phyloP scores from a whole-genome alignment of 2,888 invertebrate species.

The Panorpa germanica region DNA sequence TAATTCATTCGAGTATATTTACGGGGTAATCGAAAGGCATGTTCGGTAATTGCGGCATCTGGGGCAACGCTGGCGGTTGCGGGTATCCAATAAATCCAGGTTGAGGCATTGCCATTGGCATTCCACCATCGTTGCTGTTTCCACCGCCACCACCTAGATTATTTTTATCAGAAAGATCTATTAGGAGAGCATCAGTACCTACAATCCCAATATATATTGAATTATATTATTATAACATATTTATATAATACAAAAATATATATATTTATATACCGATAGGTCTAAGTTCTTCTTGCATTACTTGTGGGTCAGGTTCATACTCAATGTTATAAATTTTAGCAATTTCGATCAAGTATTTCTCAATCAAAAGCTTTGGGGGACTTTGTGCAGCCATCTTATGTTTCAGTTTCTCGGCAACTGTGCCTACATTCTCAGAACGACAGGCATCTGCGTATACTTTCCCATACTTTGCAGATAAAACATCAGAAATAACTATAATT shows the following conservation, averaged over 20 bases:
- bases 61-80: conserved; percentile 42
- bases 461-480: conserved; percentile 82
- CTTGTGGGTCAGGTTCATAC: conserved; percentile 87
- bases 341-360: conserved; percentile 86
- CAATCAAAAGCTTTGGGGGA: conserved; percentile 87
- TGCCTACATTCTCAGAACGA: conserved; percentile 72
- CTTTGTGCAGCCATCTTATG: conserved; percentile 88
- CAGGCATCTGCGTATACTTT: conserved; percentile 84
- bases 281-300: conserved; percentile 55
- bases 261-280: conserved; percentile 19
- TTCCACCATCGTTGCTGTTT: too few relatives aligned
- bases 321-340: conserved; percentile 88
- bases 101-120: conserved; percentile 39
- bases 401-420: conserved; percentile 77
- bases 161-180: conserved; percentile 42
- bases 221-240: conserved; percentile 12
- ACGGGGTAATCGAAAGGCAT: conserved; percentile 50
- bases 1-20: conserved; percentile 14
- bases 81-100: conserved; percentile 73
- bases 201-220: too few relatives aligned
- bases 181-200: conserved; percentile 45
- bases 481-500: conserved; percentile 63
- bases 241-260: neutral
- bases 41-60: conserved; percentile 28
- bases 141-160: conserved; percentile 31